Base-by-base conservation (phyloP, 2,797 vertebrate genomes). In the Otus scops region DNA sequence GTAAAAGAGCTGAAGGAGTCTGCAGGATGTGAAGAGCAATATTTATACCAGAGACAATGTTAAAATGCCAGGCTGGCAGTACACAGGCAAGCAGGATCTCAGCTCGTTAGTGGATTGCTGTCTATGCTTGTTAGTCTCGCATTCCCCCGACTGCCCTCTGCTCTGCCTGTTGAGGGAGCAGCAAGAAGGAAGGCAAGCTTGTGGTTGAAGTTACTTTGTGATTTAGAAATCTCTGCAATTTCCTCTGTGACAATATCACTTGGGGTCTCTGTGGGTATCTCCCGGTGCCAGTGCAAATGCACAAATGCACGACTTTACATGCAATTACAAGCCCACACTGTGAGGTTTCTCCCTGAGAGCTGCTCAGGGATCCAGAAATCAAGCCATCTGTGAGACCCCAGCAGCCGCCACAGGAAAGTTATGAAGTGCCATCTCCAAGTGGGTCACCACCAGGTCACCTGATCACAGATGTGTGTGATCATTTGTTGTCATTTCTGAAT, bases 31-130 rank as follows among this genome's bases (percentile, higher is more conserved):
- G 76, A 91, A 93, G 60, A 73, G 51, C 1, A 3, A 19, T 80
- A 67, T 91, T 95, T 94, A 85, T 50, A 59, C 23, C 51, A 63
- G 22, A 10, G 14, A 51, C 39, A 47, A 59, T 11, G 13, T 61
- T 71, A 64, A 81, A 85, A 89, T 47, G 18, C 26, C n/a, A 56
- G 34, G 13, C 45, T 85, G 60, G 20, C 50, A 57, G 41, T 13
- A 69, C 21, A n/a, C 4, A 34, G 0, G 0, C 4, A 34, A 27
- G 10, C 59, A 76, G 54, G 53, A 79, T 8, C 9, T 70, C 19
- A 32, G 54, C 28, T 89, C 0, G 0, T 41, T 34, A 83, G 36
- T 0, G 0, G 27, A 34, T 64, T 77, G 41, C 32, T 89, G 30
- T 38, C 18, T 26, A 1, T 9, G 18, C 24, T 41, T 53, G 36